Base-by-base conservation (phyloP, 2,888 invertebrate genomes). In the Cerceris ruficornis region DNA sequence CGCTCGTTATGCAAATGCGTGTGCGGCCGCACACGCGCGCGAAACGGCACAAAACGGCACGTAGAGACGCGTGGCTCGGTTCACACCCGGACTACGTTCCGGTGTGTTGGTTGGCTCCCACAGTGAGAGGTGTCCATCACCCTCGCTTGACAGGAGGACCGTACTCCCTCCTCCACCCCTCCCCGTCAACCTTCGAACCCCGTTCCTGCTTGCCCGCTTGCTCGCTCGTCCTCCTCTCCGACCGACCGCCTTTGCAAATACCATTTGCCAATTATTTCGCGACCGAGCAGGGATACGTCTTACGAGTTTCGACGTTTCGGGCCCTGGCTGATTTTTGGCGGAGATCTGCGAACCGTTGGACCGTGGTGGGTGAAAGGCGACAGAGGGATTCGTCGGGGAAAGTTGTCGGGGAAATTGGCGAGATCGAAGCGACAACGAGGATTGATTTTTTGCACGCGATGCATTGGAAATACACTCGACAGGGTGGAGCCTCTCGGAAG, bases 61-160 rank as follows among this genome's bases (percentile, higher is more conserved):
- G 42, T 11, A 13, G 58, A 59, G 58, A n/a, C 58, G 15, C 14
- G 58, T 59, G 6, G 58, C 58, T 41, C 42, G n/a, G 58, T 59
- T 73, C 65, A 61, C 69, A n/a, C 64, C 68, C 64, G 69, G 52
- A 66, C 62, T 61, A 68, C 52, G 50, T 55, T 17, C 52, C 46
- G 66, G 57, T 67, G 74, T 65, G 50, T 74, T 65, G 54, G 78
- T 77, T 62, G 59, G 80, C 90, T 92, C 91, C 91, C 91, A 92
- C 90, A 90, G 89, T 81, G 84, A 87, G 91, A 91, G 91, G 89
- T 92, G 91, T 92, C 87, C 91, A 91, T 92, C 91, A 92, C 90
- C 91, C 90, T 91, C 87, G 85, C 87, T 88, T 91, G 91, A 91
- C 91, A 92, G 89, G 90, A 91, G 90, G 89, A 91, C 88, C 91